phyloP scores from a whole-genome alignment of 2,797 vertebrate species.

The Benthosema pterotum region DNA sequence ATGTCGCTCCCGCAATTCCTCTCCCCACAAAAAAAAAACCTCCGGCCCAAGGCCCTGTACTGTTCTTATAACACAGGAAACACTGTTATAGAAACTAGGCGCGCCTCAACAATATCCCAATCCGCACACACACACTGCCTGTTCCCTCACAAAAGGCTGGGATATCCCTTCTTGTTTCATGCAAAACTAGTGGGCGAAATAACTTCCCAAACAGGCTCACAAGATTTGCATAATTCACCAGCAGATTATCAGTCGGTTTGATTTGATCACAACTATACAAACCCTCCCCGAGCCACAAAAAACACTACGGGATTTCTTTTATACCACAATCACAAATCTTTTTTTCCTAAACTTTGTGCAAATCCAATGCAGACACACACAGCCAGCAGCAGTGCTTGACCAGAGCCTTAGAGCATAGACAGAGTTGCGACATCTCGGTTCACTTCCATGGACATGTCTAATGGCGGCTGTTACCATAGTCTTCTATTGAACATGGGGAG shows the following conservation, averaged over 20 bases:
- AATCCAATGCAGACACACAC: conserved; percentile 30
- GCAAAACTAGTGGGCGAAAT: conserved; percentile 46
- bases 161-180: conserved; percentile 55
- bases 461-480: too few species aligned
- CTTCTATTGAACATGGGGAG: too few species aligned
- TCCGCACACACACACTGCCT: conserved; percentile 37
- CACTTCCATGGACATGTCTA: too few species aligned
- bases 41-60: conserved; percentile 61
- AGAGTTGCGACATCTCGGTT: too few species aligned
- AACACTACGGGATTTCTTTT: too few species aligned
- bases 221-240: conserved; percentile 21
- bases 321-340: conserved; percentile 30
- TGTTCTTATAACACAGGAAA: conserved; percentile 78
- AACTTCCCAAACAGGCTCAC: not conserved
- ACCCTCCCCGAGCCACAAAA: too few species aligned
- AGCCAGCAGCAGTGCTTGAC: too few species aligned
- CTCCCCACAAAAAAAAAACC: too few species aligned
- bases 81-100: conserved; percentile 72
- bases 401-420: too few species aligned
- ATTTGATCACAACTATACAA: too few species aligned
- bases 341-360: conserved; percentile 74
- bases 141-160: conserved; percentile 67
- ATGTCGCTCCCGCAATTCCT: too few species aligned
- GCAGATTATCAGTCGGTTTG: not conserved
- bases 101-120: conserved; percentile 79